phyloP scores from a whole-genome alignment of 1,140 invertebrate genomes.

The Formica selysi region DNA sequence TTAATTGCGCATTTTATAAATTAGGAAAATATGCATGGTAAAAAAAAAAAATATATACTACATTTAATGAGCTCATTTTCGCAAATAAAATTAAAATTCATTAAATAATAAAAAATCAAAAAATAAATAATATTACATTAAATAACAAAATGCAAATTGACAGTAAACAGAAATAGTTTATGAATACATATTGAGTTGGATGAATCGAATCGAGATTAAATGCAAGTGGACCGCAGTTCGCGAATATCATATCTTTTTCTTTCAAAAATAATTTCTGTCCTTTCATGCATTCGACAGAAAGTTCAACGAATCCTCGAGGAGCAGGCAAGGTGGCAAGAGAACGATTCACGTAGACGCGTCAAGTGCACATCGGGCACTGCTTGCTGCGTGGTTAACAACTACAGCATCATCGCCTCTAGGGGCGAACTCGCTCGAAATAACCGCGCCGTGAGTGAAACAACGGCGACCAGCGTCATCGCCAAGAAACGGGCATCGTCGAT shows the following conservation, averaged over 20 bases:
- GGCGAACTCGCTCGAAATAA: slow-evolving; percentile 81
- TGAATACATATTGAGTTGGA: background rate
- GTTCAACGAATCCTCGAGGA: slow-evolving; percentile 73
- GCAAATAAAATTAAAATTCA: no score
- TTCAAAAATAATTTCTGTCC: slow-evolving; percentile 1
- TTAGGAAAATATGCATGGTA: background rate
- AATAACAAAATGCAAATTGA: background rate
- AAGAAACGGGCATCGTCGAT: slow-evolving; percentile 58
- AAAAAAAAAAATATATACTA: no score
- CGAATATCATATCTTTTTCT: background rate
- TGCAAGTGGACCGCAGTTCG: background rate
- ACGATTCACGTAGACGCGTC: slow-evolving; percentile 39
- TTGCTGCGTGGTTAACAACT: slow-evolving; percentile 74
- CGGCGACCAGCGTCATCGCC: slow-evolving; percentile 54
- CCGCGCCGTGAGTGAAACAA: slow-evolving; percentile 76
- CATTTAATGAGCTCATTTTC: background rate
- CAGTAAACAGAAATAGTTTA: background rate
- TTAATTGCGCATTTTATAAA: background rate
- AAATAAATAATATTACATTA: no score
- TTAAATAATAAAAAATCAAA: background rate
- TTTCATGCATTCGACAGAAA: slow-evolving; percentile 69
- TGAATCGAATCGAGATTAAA: background rate
- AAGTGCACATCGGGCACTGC: slow-evolving; percentile 58
- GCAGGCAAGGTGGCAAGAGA: slow-evolving; percentile 70
- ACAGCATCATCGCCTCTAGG: slow-evolving; percentile 79